phyloP scores from a whole-genome alignment of 2,888 invertebrate species.

The Heterodera filipjevi region DNA sequence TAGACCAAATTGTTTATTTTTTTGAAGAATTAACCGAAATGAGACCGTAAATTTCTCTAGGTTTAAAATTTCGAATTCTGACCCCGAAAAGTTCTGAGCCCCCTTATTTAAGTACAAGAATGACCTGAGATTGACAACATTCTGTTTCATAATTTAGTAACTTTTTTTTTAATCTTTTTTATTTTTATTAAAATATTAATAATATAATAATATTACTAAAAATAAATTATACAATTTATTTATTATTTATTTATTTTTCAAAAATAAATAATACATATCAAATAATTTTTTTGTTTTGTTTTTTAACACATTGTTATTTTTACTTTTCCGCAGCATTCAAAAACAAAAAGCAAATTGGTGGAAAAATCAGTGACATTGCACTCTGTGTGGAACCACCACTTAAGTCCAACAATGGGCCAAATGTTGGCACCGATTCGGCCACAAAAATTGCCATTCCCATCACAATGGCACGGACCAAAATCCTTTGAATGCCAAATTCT shows the following conservation, averaged over 20 bases:
- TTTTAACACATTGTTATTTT: neutral
- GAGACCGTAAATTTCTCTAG: too few species aligned
- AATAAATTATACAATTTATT: neutral
- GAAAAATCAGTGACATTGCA: constrained; percentile 58
- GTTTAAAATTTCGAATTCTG: too few species aligned
- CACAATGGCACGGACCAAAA: constrained; percentile 51
- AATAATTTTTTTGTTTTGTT: neutral
- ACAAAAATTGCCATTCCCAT: constrained; percentile 49
- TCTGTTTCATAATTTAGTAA: too few species aligned
- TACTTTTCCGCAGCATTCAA: constrained; percentile 45
- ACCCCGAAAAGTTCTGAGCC: too few species aligned
- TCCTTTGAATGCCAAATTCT: constrained; percentile 49
- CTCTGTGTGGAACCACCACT: constrained; percentile 49
- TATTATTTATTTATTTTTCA: neutral
- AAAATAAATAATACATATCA: neutral
- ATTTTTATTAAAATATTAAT: neutral
- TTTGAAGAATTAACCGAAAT: too few species aligned
- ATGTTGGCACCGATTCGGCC: constrained; percentile 48
- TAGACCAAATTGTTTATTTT: too few species aligned
- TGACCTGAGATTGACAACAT: too few species aligned
- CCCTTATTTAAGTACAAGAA: too few species aligned
- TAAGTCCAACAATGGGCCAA: constrained; percentile 48
- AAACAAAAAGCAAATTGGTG: constrained; percentile 58
- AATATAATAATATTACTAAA: neutral
- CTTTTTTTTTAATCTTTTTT: neutral